phyloP scores from a whole-genome alignment of 2,888 invertebrate genomes.

The Nomada lathburiana region DNA sequence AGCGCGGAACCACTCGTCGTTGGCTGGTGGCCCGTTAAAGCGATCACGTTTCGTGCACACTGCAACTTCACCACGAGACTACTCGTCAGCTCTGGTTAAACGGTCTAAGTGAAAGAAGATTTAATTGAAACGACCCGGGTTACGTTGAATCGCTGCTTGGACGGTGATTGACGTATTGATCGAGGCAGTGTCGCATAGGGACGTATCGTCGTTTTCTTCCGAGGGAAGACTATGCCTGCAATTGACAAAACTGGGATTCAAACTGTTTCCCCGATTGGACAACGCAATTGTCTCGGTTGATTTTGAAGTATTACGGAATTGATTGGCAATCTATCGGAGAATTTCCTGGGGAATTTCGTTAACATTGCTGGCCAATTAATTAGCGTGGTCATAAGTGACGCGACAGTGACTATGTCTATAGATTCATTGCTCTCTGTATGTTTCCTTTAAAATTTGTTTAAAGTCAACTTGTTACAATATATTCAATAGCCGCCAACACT shows the following conservation, averaged over 20 bases:
- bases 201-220: background rate
- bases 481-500: background rate
- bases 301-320: no score
- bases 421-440: no score
- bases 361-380: no score
- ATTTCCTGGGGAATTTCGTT: no score
- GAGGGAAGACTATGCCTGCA: background rate
- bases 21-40: conserved; percentile 23
- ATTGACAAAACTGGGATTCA: background rate
- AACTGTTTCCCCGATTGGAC: no score
- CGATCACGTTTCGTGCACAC: conserved; percentile 22
- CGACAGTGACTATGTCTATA: no score
- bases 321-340: no score
- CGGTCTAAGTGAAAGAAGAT: conserved; percentile 37
- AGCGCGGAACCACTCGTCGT: background rate
- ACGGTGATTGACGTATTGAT: conserved; percentile 56
- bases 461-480: no score
- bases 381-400: no score
- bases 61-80: conserved; percentile 33
- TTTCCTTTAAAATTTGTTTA: no score
- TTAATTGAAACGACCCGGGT: conserved; percentile 60
- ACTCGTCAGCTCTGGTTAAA: conserved; percentile 12
- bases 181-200: conserved; percentile 2
- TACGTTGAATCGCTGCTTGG: conserved; percentile 10
- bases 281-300: no score